These are phyloP conservation scores for Drosophila diplacantha DNA, from an alignment of 2,888 invertebrate genomes.

Conservation along the genomic window DNA sequence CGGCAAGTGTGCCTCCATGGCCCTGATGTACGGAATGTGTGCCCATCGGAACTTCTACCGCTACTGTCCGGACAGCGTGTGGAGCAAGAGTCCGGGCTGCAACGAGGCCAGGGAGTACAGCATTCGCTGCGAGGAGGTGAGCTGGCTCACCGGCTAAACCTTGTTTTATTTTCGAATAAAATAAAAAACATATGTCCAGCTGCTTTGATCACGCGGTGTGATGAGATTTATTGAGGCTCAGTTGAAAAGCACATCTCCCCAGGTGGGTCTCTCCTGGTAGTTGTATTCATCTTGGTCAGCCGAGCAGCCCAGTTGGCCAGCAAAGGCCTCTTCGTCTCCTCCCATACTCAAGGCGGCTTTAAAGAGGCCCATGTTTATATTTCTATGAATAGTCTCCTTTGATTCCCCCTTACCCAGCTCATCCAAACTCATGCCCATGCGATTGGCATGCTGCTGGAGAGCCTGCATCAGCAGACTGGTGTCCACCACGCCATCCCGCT, in stretches of 20 bases:
- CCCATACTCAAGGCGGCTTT: conserved; percentile 12
- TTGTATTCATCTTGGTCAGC: neutral
- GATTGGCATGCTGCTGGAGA: conserved; percentile 52
- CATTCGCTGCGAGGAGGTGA: conserved; percentile 25
- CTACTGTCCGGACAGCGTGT: conserved; percentile 39
- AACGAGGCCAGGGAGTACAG: conserved; percentile 29
- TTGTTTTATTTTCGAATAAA: neutral
- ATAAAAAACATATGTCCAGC: conserved; percentile 20
- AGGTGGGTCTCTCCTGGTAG: conserved; percentile 36
- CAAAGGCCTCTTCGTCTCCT: neutral
- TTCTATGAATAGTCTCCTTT: neutral
- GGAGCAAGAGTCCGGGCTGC: conserved; percentile 40
- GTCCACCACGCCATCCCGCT: conserved; percentile 45
- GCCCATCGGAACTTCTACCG: conserved; percentile 43
- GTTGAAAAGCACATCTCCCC: conserved; percentile 56
- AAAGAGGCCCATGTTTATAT: too few species aligned
- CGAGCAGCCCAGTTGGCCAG: conserved; percentile 15
- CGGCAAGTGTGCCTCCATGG: conserved; percentile 34
- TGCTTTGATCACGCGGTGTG: conserved; percentile 20
- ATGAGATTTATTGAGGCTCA: conserved; percentile 14
- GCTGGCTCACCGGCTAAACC: neutral
- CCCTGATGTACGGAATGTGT: conserved; percentile 46
- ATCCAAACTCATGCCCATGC: conserved; percentile 51
- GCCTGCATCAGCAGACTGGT: conserved; percentile 35
- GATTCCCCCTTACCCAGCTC: conserved; percentile 41